Evolutionary conservation across 53 echinoderm and acorn worm species (phyloP).

Genomic region (Astropecten irregularis): DNA sequence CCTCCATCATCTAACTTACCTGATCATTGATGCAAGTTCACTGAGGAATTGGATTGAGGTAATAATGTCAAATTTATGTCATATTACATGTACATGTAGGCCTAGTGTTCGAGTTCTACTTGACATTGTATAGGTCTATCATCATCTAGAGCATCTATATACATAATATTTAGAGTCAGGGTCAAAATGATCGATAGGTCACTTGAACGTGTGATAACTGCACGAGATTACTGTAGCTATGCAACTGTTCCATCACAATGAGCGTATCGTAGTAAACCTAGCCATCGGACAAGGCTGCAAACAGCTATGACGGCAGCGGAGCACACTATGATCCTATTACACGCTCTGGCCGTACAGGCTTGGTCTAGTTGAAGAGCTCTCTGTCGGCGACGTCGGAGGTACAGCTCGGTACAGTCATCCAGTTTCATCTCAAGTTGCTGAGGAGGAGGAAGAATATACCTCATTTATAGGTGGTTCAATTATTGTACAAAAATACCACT

Average conservation of each 20-base stretch:
- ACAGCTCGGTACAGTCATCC: conserved; percentile 22
- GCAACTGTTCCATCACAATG: neutral
- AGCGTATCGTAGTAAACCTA: neutral
- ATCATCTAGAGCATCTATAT: neutral
- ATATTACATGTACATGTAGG: neutral
- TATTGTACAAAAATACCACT: too few relatives aligned
- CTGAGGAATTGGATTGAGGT: too few relatives aligned
- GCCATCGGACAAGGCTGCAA: neutral
- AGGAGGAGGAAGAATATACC: neutral
- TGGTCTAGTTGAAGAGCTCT: neutral
- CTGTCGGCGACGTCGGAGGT: neutral
- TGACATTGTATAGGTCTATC: neutral
- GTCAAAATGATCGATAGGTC: too few relatives aligned
- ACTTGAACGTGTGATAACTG: neutral
- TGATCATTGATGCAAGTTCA: too few relatives aligned
- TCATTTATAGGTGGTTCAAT: neutral
- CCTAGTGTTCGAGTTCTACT: neutral
- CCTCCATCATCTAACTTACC: too few relatives aligned
- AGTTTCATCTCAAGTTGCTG: conserved; percentile 46
- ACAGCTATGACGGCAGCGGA: neutral
- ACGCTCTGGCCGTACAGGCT: neutral
- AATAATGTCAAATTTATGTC: too few relatives aligned
- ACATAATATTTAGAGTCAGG: too few relatives aligned
- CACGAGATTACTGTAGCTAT: neutral
- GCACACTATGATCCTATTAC: conserved; percentile 8